Evolutionary conservation across 2,797 vertebrate genomes (phyloP).

Genomic region (Luscinia luscinia): DNA sequence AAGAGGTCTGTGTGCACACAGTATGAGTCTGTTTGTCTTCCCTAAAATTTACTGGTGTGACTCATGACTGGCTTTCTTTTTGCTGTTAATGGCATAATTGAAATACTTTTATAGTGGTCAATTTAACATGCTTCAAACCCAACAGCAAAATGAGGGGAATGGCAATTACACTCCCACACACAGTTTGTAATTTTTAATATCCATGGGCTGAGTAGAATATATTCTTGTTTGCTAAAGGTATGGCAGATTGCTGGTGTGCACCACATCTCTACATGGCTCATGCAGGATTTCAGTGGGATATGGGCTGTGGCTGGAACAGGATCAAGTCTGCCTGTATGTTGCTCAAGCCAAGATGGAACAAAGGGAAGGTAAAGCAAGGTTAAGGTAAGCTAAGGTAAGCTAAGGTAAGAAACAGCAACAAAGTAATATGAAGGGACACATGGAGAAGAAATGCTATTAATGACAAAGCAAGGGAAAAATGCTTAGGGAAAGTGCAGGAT

Average conservation of each 20-base stretch:
- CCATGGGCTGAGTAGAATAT: neutral
- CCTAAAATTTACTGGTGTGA: slow-evolving; percentile 55
- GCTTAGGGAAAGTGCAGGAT: neutral
- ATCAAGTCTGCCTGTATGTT: neutral
- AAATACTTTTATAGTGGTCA: slow-evolving; percentile 52
- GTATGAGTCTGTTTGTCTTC: slow-evolving; percentile 50
- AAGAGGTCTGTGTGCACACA: slow-evolving; percentile 45
- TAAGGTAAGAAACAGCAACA: neutral
- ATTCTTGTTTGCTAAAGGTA: neutral
- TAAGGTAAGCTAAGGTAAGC: neutral
- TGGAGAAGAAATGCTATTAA: neutral
- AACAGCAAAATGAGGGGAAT: neutral
- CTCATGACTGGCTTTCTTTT: slow-evolving; percentile 39
- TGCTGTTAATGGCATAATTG: slow-evolving; percentile 40
- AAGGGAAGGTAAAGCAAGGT: neutral
- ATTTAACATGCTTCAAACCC: slow-evolving; percentile 25
- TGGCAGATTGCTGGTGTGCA: neutral
- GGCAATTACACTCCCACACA: slow-evolving; percentile 24
- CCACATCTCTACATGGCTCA: neutral
- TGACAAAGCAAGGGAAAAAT: neutral
- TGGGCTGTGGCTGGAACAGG: neutral
- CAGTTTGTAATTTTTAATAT: slow-evolving; percentile 22
- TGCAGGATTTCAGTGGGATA: neutral
- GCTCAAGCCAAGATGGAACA: neutral
- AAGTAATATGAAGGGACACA: neutral